These are phyloP conservation scores for Tetragnatha montana DNA, from an alignment of 2,888 invertebrate species.

Conservation along the genomic window DNA sequence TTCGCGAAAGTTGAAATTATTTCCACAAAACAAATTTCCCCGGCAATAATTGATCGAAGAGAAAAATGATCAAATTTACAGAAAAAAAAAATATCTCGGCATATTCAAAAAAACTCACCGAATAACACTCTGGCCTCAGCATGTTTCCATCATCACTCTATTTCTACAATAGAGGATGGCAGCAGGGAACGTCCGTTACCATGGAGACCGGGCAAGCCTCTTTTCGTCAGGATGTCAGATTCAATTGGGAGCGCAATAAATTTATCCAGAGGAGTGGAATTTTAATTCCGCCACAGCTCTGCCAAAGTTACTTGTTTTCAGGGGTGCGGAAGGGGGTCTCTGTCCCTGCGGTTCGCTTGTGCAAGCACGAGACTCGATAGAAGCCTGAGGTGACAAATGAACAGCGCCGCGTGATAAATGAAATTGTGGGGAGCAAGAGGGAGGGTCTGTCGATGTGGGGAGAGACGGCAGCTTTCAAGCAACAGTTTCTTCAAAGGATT, in stretches of 20 bases:
- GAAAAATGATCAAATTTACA: not conserved
- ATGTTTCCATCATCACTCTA: constrained; percentile 16
- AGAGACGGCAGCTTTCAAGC: not conserved
- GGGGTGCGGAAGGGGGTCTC: not conserved
- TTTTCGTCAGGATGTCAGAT: constrained; percentile 54
- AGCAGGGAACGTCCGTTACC: constrained; percentile 15
- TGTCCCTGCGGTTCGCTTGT: not conserved
- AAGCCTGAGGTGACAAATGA: not conserved
- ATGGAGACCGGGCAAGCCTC: constrained; percentile 32
- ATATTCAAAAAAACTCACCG: not conserved
- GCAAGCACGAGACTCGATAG: not conserved
- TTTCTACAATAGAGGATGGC: constrained; percentile 6
- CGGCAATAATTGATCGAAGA: not conserved
- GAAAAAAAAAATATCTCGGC: not conserved
- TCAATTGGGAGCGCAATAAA: constrained; percentile 55
- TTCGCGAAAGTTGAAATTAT: constrained; percentile 3
- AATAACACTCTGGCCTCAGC: not conserved
- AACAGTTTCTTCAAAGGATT: not conserved
- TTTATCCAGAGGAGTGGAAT: constrained; percentile 40
- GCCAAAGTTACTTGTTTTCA: not conserved
- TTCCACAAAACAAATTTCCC: not conserved
- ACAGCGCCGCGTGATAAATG: not conserved
- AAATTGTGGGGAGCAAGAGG: not conserved
- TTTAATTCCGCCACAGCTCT: constrained; percentile 32
- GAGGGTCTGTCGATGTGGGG: not conserved